Conservation (phyloP, 2,888 invertebrate species). For the Hetaerina titia region DNA sequence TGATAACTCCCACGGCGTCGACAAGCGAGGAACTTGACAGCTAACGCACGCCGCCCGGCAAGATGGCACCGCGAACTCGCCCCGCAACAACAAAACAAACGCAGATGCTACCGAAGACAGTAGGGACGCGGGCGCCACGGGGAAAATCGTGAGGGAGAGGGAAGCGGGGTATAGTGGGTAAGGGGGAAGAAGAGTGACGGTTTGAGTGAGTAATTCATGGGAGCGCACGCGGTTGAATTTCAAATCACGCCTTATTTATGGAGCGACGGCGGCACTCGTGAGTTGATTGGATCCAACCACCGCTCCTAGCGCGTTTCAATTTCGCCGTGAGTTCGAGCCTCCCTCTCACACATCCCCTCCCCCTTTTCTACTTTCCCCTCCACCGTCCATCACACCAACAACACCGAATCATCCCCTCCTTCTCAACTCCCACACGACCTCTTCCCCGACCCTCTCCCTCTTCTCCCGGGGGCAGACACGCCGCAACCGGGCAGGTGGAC, state of each 20-base stretch:
- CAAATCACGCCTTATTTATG: constrained; percentile 19
- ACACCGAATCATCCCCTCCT: not conserved
- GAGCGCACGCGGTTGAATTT: constrained; percentile 35
- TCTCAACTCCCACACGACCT: not conserved
- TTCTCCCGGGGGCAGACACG: not conserved
- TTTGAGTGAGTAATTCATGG: constrained; percentile 21
- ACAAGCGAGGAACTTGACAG: not conserved
- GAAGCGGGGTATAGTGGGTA: not conserved
- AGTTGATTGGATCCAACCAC: constrained; percentile 12
- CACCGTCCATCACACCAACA: not conserved
- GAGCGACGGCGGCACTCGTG: not conserved
- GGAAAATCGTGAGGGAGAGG: not conserved
- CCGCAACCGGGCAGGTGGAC: constrained; percentile 18
- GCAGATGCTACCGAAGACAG: not conserved
- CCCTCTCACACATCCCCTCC: not conserved
- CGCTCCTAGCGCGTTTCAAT: not conserved
- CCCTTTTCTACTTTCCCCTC: not conserved
- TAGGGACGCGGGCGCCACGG: not conserved
- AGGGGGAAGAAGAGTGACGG: not conserved
- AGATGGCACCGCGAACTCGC: not conserved
- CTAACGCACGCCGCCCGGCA: not conserved
- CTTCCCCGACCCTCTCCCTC: not conserved
- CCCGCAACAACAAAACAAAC: not conserved
- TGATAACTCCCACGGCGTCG: not conserved
- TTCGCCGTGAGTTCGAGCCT: not conserved